Evolutionary conservation across 1,140 invertebrate genomes (phyloP), one percentile per base, ranked within the genome.

Genomic region (Drosophila ercepeae): DNA sequence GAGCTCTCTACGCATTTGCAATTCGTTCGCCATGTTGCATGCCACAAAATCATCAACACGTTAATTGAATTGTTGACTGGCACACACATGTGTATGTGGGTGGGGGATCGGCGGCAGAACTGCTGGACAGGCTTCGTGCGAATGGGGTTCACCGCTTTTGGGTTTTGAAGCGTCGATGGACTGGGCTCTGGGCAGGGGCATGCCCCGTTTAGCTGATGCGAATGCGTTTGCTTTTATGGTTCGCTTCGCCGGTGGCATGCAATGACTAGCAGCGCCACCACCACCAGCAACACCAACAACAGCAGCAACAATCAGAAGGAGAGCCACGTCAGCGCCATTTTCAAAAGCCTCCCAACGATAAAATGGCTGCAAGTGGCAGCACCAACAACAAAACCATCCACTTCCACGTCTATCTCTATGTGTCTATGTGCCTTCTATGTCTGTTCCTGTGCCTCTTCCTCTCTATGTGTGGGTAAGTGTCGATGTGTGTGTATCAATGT

Each of bases 1-100:
- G 57, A 27, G 50, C 21, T 57, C 50, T 48, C 34, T 8, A 9
- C 45, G 61, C 53, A 48, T 75, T 75, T 75, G 63, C 71, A 74
- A 73, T 67, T 81, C 58, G 79, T 72, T 63, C 61, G 67, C 61
- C 67, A 84, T 84, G 81, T 86, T 84, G 81, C 81, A 86, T 86
- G 81, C 81, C 81, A 76, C 81, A 86, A 86, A 86, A 86, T 86
- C 81, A 86, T 86, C 81, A 86, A 86, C 81, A 89, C 86, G 88
- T 89, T 90, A 90, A 90, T 90, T 90, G 88, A 90, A 90, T 90
- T 90, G 88, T 90, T 90, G 86, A 90, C 81, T 88, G 81, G 82
- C 84, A 74, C 81, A 84, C 75, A 64, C 67, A 67, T 63, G 8
- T 41, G 9, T 34, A 0, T 14, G 13, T 4, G 13, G 13, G 14